A percentile compares a stretch with the other conserved stretches of the same genome.
phyloP scores from a whole-genome alignment of 2,113 vertebrate species.

The Seriola rivoliana region DNA sequence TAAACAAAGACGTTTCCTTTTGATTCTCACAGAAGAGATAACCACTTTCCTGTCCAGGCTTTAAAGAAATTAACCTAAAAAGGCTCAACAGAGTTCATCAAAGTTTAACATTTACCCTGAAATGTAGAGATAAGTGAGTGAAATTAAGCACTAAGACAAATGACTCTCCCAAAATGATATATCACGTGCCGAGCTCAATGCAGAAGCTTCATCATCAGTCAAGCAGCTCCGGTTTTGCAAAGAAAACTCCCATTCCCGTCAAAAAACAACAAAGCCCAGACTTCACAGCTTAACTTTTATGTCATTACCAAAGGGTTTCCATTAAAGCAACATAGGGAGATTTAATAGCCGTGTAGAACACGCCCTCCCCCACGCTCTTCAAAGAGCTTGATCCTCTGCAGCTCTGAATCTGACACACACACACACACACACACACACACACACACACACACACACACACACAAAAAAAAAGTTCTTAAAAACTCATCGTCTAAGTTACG shows the following conservation, averaged over 20 bases:
- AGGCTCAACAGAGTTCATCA: too few species aligned
- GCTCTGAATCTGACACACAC: conserved; percentile 35
- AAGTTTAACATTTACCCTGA: background rate
- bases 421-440: too few species aligned
- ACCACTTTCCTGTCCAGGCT: background rate
- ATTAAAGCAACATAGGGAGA: conserved; percentile 57
- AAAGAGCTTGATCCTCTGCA: conserved; percentile 47
- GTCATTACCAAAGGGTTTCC: conserved; percentile 59
- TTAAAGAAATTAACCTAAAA: background rate
- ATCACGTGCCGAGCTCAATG: background rate
- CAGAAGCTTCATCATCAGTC: conserved; percentile 21
- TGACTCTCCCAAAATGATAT: background rate
- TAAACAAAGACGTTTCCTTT: conserved; percentile 41
- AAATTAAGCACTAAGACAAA: background rate
- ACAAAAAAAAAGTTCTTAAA: conserved; percentile 40
- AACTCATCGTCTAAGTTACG: conserved; percentile 59
- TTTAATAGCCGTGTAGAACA: conserved; percentile 51
- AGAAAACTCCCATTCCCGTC: conserved; percentile 11
- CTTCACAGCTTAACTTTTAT: conserved; percentile 59
- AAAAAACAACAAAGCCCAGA: conserved; percentile 33
- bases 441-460: too few species aligned
- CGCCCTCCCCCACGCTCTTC: conserved; percentile 44
- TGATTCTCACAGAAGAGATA: conserved; percentile 24
- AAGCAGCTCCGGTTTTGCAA: background rate
- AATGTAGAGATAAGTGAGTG: background rate